Evolutionary conservation across 2,113 vertebrate species (phyloP), one percentile per base, ranked within the genome.

Genomic region (Pogonocichla stellata): DNA sequence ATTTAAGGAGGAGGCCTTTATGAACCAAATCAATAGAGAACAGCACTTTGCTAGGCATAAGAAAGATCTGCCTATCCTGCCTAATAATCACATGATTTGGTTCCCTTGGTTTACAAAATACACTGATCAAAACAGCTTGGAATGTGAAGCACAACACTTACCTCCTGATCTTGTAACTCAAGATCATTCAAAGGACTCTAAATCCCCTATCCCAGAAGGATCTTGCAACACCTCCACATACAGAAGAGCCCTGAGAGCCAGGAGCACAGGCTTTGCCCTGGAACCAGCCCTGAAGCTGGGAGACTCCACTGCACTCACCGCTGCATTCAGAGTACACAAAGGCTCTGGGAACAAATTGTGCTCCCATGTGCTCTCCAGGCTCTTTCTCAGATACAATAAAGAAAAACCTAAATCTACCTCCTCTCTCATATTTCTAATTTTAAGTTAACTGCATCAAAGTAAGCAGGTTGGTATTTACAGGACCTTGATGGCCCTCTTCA

Each of bases 291-390:
- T 1, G 2, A 25, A 66, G 19, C 53, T 50, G 9, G 20, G 24
- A 67, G 56, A 34, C 28, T 62, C 48, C 56, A 23, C 6, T 3
- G 16, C 26, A 10, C 34, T 56, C 56, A 28, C 6, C 15, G 8
- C 24, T 4, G 6, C 51, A 31, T 14, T 47, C 51, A 73, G 31
- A 65, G 50, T 9, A 60, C 0, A 4, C 8, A 2, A 66, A 78
- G 31, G 40, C 8, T 12, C 40, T 8, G 0, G 38, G 24, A 92
- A 62, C 1, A 4, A 43, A 33, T 1, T 45, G 19, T 2, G 0
- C 9, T 54, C 31, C 61, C 24, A 5, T 8, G 19, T 8, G 0
- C 75, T 40, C 38, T 75, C n/a, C 57, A 69, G 51, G 42, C 24
- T 64, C 48, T 24, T 79, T 60, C 53, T 57, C 12, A 23, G 0